phyloP scores from a whole-genome alignment of 2,113 vertebrate genomes.

The Sceloporus undulatus region DNA sequence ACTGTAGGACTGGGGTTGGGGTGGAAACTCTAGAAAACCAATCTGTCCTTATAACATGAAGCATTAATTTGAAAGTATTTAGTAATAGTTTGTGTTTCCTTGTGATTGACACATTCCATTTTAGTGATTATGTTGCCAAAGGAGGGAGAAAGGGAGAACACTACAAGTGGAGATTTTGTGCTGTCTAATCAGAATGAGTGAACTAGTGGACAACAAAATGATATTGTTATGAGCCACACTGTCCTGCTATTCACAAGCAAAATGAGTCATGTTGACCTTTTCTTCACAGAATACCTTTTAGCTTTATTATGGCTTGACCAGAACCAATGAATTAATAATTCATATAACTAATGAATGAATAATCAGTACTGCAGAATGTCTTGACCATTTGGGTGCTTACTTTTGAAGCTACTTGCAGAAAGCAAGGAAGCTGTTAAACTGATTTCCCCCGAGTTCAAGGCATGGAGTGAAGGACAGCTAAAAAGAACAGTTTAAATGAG shows the following conservation, averaged over 20 bases:
- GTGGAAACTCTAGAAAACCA: background rate
- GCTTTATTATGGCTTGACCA: conserved; percentile 13
- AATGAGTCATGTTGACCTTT: background rate
- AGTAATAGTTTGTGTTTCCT: background rate
- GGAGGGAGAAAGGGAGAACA: too few relatives aligned
- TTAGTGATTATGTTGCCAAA: background rate
- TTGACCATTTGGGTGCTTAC: background rate
- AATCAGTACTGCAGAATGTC: background rate
- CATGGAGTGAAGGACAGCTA: background rate
- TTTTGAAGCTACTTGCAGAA: background rate
- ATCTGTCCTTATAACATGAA: background rate
- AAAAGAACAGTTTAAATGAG: background rate
- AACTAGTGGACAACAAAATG: background rate
- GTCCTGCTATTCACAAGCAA: background rate
- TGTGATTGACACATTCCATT: conserved; percentile 7
- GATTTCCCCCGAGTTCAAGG: background rate
- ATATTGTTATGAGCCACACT: background rate
- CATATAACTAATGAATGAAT: background rate
- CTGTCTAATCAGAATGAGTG: background rate
- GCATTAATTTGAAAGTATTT: conserved; percentile 14
- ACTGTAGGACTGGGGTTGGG: background rate
- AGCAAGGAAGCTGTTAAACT: background rate
- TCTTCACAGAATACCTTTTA: background rate
- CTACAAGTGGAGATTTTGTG: background rate
- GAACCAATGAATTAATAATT: background rate